phyloP scores from a whole-genome alignment of 1,140 invertebrate genomes.

The Calephelis virginiensis region DNA sequence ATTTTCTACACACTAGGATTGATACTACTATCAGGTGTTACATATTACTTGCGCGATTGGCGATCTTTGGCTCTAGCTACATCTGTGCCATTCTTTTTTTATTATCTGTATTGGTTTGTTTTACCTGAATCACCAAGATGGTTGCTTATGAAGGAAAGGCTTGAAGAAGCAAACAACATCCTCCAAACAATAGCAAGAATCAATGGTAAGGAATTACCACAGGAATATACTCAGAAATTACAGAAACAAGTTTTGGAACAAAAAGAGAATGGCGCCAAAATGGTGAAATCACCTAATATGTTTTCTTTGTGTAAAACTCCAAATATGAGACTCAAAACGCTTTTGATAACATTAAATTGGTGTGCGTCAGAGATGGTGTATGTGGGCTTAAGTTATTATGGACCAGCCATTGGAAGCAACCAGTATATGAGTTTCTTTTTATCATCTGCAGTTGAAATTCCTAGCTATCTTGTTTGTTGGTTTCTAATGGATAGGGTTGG shows the following conservation, averaged over 20 bases:
- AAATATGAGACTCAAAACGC: slow-evolving; percentile 89
- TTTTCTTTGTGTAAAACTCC: slow-evolving; percentile 88
- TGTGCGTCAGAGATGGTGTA: slow-evolving; percentile 89
- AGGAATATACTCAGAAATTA: slow-evolving; percentile 84
- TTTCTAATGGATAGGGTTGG: slow-evolving; percentile 91
- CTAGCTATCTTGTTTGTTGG: slow-evolving; percentile 91
- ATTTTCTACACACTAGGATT: slow-evolving; percentile 92
- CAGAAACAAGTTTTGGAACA: slow-evolving; percentile 85
- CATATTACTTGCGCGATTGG: slow-evolving; percentile 92
- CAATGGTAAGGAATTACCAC: slow-evolving; percentile 87
- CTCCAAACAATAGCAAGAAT: slow-evolving; percentile 86
- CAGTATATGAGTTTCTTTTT: slow-evolving; percentile 92
- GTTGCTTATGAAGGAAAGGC: slow-evolving; percentile 87
- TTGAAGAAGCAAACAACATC: slow-evolving; percentile 88
- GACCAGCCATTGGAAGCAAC: slow-evolving; percentile 89
- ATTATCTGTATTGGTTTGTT: slow-evolving; percentile 91
- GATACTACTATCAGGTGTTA: slow-evolving; percentile 88
- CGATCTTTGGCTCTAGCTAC: slow-evolving; percentile 86
- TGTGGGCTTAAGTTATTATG: slow-evolving; percentile 92
- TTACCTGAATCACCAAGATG: slow-evolving; percentile 92
- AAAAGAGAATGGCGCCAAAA: slow-evolving; percentile 81
- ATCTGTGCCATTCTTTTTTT: slow-evolving; percentile 89
- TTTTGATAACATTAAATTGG: slow-evolving; percentile 84
- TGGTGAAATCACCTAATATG: slow-evolving; percentile 82
- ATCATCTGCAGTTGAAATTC: slow-evolving; percentile 90